A percentile compares a stretch with the other conserved stretches of the same genome.
Conservation (phyloP, 2,888 invertebrate species). For the Cataglyphis albicans region DNA sequence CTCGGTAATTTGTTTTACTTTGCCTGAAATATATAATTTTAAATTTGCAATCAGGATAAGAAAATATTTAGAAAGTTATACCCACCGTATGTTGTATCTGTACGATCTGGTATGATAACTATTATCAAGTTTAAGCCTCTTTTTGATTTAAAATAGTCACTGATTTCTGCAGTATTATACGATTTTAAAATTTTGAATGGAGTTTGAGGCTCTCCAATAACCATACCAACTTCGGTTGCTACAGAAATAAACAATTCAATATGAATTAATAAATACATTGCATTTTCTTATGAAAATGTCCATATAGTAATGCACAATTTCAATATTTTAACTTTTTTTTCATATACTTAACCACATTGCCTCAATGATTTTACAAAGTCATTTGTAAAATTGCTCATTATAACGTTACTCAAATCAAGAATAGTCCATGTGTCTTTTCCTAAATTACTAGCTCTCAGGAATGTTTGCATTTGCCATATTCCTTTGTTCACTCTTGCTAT, state of each 20-base stretch:
- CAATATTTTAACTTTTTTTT: background rate
- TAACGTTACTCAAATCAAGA: constrained; percentile 82
- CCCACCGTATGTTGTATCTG: constrained; percentile 86
- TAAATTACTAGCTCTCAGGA: constrained; percentile 80
- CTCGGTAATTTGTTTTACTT: constrained; percentile 91
- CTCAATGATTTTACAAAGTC: constrained; percentile 68
- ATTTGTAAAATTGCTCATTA: constrained; percentile 71
- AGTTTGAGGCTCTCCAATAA: constrained; percentile 70
- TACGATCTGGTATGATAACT: constrained; percentile 88
- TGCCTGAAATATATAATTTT: constrained; percentile 77
- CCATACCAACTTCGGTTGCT: constrained; percentile 77
- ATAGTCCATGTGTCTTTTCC: constrained; percentile 86
- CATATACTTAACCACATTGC: constrained; percentile 76
- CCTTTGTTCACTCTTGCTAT: constrained; percentile 83
- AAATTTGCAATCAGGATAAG: background rate
- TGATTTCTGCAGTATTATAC: constrained; percentile 58
- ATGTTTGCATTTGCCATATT: constrained; percentile 85
- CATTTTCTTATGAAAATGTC: background rate
- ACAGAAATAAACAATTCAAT: constrained; percentile 4
- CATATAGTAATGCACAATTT: background rate
- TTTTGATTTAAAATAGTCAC: constrained; percentile 71
- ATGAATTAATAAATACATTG: background rate
- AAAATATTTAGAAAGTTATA: background rate
- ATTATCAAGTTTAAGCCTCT: constrained; percentile 87
- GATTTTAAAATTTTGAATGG: constrained; percentile 64